phyloP scores from a whole-genome alignment of 2,888 invertebrate species.

The Brachypalpus laphriformis region DNA sequence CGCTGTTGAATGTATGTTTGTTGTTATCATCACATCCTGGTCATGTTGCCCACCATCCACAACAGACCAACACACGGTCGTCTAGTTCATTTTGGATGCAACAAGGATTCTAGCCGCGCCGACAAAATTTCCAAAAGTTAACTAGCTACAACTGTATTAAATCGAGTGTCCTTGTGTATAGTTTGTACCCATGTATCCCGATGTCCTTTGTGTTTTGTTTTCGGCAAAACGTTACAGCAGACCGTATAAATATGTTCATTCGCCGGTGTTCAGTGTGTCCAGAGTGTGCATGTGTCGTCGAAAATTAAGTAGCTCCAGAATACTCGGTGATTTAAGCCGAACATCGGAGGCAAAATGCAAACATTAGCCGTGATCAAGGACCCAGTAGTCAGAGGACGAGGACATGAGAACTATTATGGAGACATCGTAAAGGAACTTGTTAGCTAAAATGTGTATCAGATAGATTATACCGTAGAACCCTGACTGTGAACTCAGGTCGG shows the following conservation, averaged over 20 bases:
- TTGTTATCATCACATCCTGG: conserved; percentile 8
- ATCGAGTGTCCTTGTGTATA: conserved; percentile 38
- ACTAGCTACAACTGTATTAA: conserved; percentile 62
- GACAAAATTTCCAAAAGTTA: conserved; percentile 61
- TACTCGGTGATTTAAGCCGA: conserved; percentile 69
- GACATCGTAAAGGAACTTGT: conserved; percentile 57
- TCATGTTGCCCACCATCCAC: background rate
- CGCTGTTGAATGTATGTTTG: background rate
- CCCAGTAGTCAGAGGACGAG: conserved; percentile 20
- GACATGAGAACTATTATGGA: conserved; percentile 54
- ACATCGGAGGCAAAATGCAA: conserved; percentile 66
- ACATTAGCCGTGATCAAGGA: conserved; percentile 69
- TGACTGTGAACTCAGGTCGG: conserved; percentile 50
- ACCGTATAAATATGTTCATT: conserved; percentile 23
- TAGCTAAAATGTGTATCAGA: conserved; percentile 54
- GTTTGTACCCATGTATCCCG: conserved; percentile 20
- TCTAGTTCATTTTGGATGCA: conserved; percentile 49
- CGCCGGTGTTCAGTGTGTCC: conserved; percentile 5
- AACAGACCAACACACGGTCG: background rate
- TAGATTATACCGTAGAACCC: conserved; percentile 34
- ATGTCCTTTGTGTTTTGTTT: conserved; percentile 51
- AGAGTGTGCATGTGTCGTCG: conserved; percentile 2
- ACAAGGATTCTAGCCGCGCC: conserved; percentile 39
- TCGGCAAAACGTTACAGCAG: conserved; percentile 34
- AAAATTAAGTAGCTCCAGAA: conserved; percentile 67